Base-by-base conservation (phyloP, 2,797 vertebrate species). In the Acropternis orthonyx region DNA sequence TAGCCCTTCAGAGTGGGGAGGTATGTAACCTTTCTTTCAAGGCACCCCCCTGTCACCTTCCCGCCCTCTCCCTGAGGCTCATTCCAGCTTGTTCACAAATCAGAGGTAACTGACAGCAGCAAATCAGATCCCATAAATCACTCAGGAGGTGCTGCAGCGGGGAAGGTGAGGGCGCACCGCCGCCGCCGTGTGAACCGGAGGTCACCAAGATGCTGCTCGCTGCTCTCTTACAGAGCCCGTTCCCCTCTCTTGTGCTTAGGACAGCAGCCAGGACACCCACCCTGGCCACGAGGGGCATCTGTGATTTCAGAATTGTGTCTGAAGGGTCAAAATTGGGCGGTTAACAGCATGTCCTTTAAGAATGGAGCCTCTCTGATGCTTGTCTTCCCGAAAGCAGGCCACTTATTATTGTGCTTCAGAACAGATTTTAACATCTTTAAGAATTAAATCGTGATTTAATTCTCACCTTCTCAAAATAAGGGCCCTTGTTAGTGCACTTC, bases 11-110 rank as follows among this genome's bases (percentile, higher is more conserved):
- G 76, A 92, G 68, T 1, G 4, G 7, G 36, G 9, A 96, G 74
- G n/a, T 24, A 44, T 56, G 58, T 24, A 87, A 89, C 88, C 71
- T 88, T 92, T 67, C 91, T 96, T 84, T 72, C 89, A 85, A 91
- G 48, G 48, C 73, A 66, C 6, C 87, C 37, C 66, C 54, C 83
- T 74, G 91, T 62, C 89, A 93, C 93, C 80, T 85, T 55, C 58
- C 72, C 52, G 0, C 74, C 93, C 83, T 89, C 77, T 92, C 95
- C 95, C 95, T 0, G 76, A 75, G 96, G 95, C 96, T 96, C 96
- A 97, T 97, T 97, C 97, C 95, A 92, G 59, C 90, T 91, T 76
- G 88, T 89, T 96, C 95, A 93, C 96, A 97, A 96, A 96, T 97
- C 95, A 96, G 85, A 80, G 62, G 51, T 22, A 85, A 69, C 36